phyloP scores from a whole-genome alignment of 92 coral and sea anemone genomes.

The Pocillopora meandrina region DNA sequence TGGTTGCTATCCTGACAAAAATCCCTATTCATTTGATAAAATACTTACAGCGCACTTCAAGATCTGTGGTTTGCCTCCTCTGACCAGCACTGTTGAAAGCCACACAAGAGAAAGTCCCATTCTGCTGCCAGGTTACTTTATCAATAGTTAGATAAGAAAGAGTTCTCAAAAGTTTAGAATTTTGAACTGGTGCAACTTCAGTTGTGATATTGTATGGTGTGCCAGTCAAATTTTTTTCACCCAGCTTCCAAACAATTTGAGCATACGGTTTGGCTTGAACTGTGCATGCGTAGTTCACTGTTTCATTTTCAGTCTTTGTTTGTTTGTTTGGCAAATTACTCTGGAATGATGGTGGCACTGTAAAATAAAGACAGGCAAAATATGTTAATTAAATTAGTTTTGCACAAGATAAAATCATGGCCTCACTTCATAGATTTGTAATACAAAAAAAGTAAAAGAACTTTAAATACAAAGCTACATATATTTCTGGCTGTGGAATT shows the following conservation, averaged over 20 bases:
- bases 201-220: constrained; percentile 40
- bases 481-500: no score
- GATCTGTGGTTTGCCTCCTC: constrained; percentile 29
- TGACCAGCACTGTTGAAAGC: constrained; percentile 67
- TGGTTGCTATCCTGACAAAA: no score
- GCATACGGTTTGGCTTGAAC: constrained; percentile 79
- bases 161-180: constrained; percentile 21
- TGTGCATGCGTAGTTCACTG: constrained; percentile 63
- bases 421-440: no score
- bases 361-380: not conserved
- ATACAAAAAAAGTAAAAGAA: no score
- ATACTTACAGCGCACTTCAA: constrained; percentile 68
- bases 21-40: no score
- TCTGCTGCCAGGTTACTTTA: constrained; percentile 51
- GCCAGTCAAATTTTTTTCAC: constrained; percentile 61
- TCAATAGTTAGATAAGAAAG: constrained; percentile 28
- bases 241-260: constrained; percentile 61
- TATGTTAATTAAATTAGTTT: constrained; percentile 8
- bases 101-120: constrained; percentile 56
- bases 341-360: constrained; percentile 30
- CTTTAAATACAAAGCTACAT: no score
- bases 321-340: constrained; percentile 18
- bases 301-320: constrained; percentile 59
- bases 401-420: not conserved
- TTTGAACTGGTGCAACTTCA: not conserved